These are phyloP conservation scores for Epinephelus fuscoguttatus DNA, from an alignment of 2,113 vertebrate genomes.

Conservation along the genomic window DNA sequence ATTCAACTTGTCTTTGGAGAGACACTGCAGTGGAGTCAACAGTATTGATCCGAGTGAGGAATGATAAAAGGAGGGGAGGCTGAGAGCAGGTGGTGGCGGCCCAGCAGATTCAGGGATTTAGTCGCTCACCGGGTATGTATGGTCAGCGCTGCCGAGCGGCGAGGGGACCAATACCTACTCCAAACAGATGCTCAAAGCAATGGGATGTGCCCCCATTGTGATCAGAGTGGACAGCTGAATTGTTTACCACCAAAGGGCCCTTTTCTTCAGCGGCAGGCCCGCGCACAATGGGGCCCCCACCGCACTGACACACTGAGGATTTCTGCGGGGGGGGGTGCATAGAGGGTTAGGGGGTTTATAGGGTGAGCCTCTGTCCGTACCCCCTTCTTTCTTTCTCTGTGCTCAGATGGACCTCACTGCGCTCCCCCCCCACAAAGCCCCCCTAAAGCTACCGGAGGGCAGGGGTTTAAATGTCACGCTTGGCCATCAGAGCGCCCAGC, in stretches of 20 bases:
- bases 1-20: conserved; percentile 67
- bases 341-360: conserved; percentile 62
- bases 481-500: conserved; percentile 82
- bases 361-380: conserved; percentile 72
- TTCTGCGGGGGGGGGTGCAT: conserved; percentile 61
- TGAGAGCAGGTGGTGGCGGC: conserved; percentile 80
- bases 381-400: conserved; percentile 70
- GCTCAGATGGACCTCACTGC: conserved; percentile 73
- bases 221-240: conserved; percentile 84
- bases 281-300: conserved; percentile 77
- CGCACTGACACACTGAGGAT: conserved; percentile 67
- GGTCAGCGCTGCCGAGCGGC: conserved; percentile 62
- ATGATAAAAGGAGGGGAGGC: conserved; percentile 67
- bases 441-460: conserved; percentile 78
- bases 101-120: conserved; percentile 79
- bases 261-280: conserved; percentile 77
- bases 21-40: conserved; percentile 71
- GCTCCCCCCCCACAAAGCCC: conserved; percentile 60
- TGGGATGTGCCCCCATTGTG: conserved; percentile 83
- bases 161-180: conserved; percentile 68
- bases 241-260: conserved; percentile 81
- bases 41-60: conserved; percentile 76
- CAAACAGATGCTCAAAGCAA: conserved; percentile 82
- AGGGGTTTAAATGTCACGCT: conserved; percentile 86
- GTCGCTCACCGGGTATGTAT: conserved; percentile 60